phyloP scores from a whole-genome alignment of 2,888 invertebrate genomes.

The Macropis europaea region DNA sequence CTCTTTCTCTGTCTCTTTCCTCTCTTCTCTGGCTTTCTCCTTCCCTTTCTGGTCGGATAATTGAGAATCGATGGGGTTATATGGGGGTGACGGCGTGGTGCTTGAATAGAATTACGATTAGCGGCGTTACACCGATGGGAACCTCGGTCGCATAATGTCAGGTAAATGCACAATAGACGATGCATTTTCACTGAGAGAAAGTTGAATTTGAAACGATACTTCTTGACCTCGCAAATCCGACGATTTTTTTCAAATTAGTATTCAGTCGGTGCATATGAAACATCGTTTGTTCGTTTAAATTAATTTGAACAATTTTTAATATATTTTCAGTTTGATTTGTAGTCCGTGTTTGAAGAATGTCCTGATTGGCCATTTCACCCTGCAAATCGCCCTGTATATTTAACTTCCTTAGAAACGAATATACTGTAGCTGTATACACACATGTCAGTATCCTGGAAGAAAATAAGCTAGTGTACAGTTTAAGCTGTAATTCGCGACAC shows the following conservation, averaged over 20 bases:
- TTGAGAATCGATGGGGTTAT: constrained; percentile 62
- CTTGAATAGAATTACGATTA: constrained; percentile 71
- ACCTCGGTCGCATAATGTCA: constrained; percentile 22
- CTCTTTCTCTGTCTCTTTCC: constrained; percentile 5
- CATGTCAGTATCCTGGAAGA: too few relatives aligned
- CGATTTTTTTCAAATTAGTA: not conserved
- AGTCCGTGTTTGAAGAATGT: too few relatives aligned
- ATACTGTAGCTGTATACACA: too few relatives aligned
- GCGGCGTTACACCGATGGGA: constrained; percentile 57
- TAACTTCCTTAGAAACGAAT: too few relatives aligned
- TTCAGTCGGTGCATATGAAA: too few relatives aligned
- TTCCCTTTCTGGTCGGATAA: constrained; percentile 36
- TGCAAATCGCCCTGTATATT: too few relatives aligned
- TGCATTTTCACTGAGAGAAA: not conserved
- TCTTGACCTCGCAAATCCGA: not conserved
- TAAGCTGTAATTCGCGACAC: too few relatives aligned
- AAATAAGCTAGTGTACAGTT: too few relatives aligned
- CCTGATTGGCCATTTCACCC: too few relatives aligned
- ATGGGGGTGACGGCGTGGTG: constrained; percentile 42
- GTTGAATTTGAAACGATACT: not conserved
- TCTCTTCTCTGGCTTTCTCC: constrained; percentile 2
- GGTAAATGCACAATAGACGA: constrained; percentile 26
- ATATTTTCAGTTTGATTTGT: too few relatives aligned
- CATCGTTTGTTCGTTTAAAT: too few relatives aligned
- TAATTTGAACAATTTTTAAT: too few relatives aligned